Percentiles rank a stretch among this genome's conserved stretches.
Conservation (phyloP, 2,797 vertebrate species). For the Pseudomugil gertrudae region DNA sequence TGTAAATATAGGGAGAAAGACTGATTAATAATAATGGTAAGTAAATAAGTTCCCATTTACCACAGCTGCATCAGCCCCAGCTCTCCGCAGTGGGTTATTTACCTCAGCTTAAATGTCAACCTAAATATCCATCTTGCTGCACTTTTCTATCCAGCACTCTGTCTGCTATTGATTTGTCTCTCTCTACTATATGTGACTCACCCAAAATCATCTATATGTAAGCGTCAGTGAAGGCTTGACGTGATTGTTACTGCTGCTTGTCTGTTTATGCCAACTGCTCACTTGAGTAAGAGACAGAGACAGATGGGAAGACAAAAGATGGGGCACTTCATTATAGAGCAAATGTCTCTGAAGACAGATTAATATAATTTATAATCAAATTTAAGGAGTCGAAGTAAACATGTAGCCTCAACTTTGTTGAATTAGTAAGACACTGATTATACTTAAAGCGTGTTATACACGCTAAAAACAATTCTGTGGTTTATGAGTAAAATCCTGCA, state of each 20-base stretch:
- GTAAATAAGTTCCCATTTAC: conserved; percentile 29
- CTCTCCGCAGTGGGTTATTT: conserved; percentile 51
- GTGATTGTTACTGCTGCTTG: conserved; percentile 46
- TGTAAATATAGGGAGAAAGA: conserved; percentile 14
- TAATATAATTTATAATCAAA: conserved; percentile 3
- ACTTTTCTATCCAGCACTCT: conserved; percentile 21
- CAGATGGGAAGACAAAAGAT: conserved; percentile 33
- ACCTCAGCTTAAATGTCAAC: conserved; percentile 62
- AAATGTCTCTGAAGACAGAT: conserved; percentile 18
- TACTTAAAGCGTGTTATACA: neutral
- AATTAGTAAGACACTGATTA: neutral
- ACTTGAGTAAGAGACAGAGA: conserved; percentile 35
- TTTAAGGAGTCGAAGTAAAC: neutral
- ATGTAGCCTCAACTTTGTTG: fast-evolving
- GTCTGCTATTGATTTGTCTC: conserved; percentile 67
- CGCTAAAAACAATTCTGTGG: too few relatives aligned
- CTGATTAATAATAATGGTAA: conserved; percentile 4
- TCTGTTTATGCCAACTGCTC: conserved; percentile 54
- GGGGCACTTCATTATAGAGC: conserved; percentile 9
- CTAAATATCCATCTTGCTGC: conserved; percentile 53
- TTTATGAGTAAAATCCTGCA: conserved; percentile 17
- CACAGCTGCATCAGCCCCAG: conserved; percentile 12
- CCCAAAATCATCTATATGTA: conserved; percentile 42
- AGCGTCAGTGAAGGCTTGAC: conserved; percentile 51
- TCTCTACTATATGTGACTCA: conserved; percentile 59